phyloP scores from a whole-genome alignment of 2,888 invertebrate genomes.

The Eumacrocentrus americanus region DNA sequence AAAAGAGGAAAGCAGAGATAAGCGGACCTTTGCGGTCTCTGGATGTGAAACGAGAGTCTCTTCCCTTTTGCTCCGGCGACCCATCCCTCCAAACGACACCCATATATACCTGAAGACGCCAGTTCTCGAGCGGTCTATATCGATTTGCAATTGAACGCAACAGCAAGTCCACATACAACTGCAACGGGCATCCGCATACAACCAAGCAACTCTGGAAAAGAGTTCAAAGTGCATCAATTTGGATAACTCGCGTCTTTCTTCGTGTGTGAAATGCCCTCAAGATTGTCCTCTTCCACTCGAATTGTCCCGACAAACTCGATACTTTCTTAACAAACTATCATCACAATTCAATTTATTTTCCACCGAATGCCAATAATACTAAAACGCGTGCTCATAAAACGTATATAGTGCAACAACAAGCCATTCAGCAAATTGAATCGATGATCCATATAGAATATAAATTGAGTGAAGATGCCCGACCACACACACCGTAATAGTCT shows the following conservation, averaged over 20 bases:
- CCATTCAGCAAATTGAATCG: no score
- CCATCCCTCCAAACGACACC: slow-evolving; percentile 2
- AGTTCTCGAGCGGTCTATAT: slow-evolving; percentile 13
- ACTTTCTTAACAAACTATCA: no score
- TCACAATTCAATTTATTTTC: slow-evolving; percentile 6
- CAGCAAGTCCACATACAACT: no score
- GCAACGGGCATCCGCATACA: slow-evolving; percentile 6
- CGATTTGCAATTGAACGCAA: slow-evolving; percentile 18
- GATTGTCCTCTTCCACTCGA: slow-evolving; percentile 16
- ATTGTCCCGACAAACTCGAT: slow-evolving; percentile 14
- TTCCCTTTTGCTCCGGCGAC: not conserved
- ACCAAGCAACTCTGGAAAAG: not conserved
- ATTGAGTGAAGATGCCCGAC: no score
- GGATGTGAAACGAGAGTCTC: not conserved
- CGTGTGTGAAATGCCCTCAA: slow-evolving; percentile 19
- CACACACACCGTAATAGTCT: no score
- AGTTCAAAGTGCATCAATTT: slow-evolving; percentile 29
- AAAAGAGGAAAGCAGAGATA: not conserved
- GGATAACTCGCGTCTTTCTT: slow-evolving; percentile 24
- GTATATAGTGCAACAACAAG: no score
- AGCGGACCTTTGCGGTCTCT: not conserved
- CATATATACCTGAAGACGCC: slow-evolving; percentile 6
- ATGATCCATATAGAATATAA: no score
- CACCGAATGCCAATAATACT: no score
- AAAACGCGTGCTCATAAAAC: no score